Conservation (phyloP, 2,113 vertebrate genomes). For the Erinaceus europaeus region DNA sequence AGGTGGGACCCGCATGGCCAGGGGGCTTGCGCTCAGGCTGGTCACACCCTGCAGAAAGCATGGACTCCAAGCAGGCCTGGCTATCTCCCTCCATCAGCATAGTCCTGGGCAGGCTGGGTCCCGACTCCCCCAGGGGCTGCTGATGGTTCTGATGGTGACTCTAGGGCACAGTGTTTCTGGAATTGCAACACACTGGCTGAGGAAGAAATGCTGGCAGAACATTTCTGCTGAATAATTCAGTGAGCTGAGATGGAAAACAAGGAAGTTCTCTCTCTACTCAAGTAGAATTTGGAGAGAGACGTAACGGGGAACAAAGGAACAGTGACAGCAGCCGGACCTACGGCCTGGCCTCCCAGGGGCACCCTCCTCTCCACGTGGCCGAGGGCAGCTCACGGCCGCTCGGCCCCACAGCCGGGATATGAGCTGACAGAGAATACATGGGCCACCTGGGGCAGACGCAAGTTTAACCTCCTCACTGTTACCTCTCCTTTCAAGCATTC, state of each 20-base stretch:
- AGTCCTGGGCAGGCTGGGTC: constrained; percentile 12
- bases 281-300: constrained; percentile 50
- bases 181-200: constrained; percentile 77
- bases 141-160: constrained; percentile 81
- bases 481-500: background rate
- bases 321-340: background rate
- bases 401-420: too few species aligned
- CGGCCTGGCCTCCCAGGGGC: background rate
- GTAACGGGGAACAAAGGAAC: background rate
- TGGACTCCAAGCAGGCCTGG: rapidly evolving
- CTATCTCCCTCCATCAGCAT: background rate
- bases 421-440: too few species aligned
- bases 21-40: too few species aligned
- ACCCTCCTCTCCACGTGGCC: too few species aligned
- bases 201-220: constrained; percentile 78
- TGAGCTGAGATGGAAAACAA: constrained; percentile 77
- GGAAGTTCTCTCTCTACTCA: constrained; percentile 73
- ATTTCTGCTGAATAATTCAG: constrained; percentile 84
- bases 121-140: constrained; percentile 75
- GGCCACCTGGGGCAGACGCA: background rate
- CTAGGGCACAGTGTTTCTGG: constrained; percentile 74
- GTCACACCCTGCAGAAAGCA: rapidly evolving
- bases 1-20: background rate
- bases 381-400: rapidly evolving
- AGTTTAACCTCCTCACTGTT: background rate